A percentile compares a stretch with the other conserved stretches of the same genome.
phyloP scores from a whole-genome alignment of 2,888 invertebrate genomes.

The Aleiodes testaceus region DNA sequence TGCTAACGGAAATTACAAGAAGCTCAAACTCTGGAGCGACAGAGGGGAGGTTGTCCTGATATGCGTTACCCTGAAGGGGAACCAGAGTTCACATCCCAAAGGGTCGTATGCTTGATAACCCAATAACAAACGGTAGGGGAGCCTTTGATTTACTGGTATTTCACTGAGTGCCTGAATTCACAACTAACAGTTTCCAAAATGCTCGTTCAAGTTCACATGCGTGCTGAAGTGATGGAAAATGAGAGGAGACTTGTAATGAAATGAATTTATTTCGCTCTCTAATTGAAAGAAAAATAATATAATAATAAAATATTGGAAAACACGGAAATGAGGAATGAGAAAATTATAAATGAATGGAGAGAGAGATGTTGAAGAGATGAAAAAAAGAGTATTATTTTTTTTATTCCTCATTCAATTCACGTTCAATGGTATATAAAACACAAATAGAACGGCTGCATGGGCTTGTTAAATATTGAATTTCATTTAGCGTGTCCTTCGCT shows the following conservation, averaged over 20 bases:
- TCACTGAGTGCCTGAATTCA: constrained; percentile 40
- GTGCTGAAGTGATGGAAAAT: too few species aligned
- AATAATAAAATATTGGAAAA: constrained; percentile 19
- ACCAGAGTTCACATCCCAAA: constrained; percentile 16
- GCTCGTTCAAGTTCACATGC: constrained; percentile 5
- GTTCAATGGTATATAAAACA: constrained; percentile 26
- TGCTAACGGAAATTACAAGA: constrained; percentile 56
- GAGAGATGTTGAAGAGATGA: neutral
- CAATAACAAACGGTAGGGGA: constrained; percentile 52
- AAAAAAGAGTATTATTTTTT: constrained; percentile 25
- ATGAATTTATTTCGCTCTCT: too few species aligned
- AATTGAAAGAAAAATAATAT: constrained; percentile 23
- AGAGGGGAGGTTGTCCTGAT: constrained; percentile 37
- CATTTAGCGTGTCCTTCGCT: constrained; percentile 8
- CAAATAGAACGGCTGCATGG: constrained; percentile 28
- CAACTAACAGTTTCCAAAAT: neutral
- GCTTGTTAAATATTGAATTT: constrained; percentile 43
- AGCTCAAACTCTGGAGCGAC: constrained; percentile 44
- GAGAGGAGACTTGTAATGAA: too few species aligned
- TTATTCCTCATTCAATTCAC: constrained; percentile 27
- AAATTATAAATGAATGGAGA: constrained; percentile 20
- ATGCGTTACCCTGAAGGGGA: constrained; percentile 18
- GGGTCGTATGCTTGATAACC: constrained; percentile 53
- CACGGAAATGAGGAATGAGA: neutral
- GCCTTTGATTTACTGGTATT: constrained; percentile 55